Evolutionary conservation across 2,797 vertebrate species (phyloP).

Genomic region (Aphelocoma californica): DNA sequence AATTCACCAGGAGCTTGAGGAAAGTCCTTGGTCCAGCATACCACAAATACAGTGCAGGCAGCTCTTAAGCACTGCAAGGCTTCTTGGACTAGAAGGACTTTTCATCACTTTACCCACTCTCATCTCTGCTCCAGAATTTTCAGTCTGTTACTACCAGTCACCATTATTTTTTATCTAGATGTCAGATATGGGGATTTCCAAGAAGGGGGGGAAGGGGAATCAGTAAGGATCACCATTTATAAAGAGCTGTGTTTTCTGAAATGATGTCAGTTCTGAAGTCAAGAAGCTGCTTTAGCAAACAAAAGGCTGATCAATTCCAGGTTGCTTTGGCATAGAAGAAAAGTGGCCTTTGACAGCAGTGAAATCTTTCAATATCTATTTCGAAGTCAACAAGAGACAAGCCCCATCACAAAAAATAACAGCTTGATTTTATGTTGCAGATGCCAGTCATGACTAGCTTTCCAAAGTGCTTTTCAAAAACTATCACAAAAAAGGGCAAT

Average conservation of each 20-base stretch:
- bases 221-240: not conserved
- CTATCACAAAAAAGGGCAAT: not conserved
- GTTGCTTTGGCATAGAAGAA: not conserved
- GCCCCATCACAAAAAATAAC: not conserved
- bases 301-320: not conserved
- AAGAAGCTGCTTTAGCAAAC: not conserved
- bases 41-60: not conserved
- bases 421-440: not conserved
- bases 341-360: not conserved
- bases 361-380: not conserved
- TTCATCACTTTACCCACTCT: not conserved
- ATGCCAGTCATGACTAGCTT: not conserved
- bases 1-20: not conserved
- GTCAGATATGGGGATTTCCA: not conserved
- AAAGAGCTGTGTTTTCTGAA: not conserved
- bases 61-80: not conserved
- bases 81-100: not conserved
- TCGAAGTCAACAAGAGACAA: not conserved
- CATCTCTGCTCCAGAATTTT: not conserved
- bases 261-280: not conserved
- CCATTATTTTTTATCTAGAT: not conserved
- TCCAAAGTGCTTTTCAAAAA: not conserved
- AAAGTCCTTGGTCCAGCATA: not conserved
- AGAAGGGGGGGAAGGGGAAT: not conserved
- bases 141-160: not conserved